Conservation (phyloP, 2,888 invertebrate species). For the Phania funesta region DNA sequence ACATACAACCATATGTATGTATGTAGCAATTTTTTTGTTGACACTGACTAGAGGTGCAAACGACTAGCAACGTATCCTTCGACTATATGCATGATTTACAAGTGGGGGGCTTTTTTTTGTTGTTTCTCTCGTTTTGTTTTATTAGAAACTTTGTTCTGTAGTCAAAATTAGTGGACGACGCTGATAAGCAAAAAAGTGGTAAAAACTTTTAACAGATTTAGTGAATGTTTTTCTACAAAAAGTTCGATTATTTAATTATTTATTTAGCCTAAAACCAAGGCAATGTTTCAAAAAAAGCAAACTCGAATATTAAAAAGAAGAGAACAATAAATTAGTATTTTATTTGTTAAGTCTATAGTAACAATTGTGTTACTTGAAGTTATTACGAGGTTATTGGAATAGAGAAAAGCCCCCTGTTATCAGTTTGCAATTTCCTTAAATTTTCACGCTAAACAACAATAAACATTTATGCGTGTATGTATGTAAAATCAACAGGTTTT, state of each 20-base stretch:
- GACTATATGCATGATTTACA: not conserved
- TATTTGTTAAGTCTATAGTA: too few relatives aligned
- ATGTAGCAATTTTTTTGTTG: conserved; percentile 18
- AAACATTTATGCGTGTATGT: too few relatives aligned
- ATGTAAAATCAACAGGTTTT: not conserved
- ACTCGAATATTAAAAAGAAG: too few relatives aligned
- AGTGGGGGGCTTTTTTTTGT: conserved; percentile 18
- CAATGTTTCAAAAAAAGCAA: too few relatives aligned
- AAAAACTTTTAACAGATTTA: not conserved
- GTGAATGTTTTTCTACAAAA: not conserved
- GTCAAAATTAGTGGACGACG: not conserved
- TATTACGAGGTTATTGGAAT: too few relatives aligned
- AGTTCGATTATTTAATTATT: too few relatives aligned
- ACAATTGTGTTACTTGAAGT: too few relatives aligned
- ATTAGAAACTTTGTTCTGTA: not conserved
- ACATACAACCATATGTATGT: too few relatives aligned
- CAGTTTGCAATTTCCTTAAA: not conserved
- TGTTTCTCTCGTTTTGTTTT: not conserved
- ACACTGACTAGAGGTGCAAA: not conserved
- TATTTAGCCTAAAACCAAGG: too few relatives aligned
- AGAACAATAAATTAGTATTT: too few relatives aligned
- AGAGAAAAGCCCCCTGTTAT: too few relatives aligned
- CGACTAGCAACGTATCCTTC: not conserved
- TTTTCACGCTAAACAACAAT: not conserved
- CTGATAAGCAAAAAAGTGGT: not conserved